Evolutionary conservation across 2,797 vertebrate species (phyloP), one percentile per base, ranked within the genome.

Genomic region (Halcyon smyrnensis): DNA sequence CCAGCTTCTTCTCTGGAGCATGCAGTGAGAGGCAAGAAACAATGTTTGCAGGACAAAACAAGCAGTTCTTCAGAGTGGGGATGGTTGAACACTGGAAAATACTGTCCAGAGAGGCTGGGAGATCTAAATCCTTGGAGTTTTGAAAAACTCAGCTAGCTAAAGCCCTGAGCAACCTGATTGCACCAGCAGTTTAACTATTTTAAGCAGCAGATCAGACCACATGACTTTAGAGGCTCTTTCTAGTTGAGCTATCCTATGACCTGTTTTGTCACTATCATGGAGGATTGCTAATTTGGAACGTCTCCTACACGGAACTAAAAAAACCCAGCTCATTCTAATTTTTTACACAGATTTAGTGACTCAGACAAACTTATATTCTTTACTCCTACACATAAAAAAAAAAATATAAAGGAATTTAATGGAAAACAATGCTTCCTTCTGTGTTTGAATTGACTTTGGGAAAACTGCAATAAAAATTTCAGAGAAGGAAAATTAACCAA

Each of bases 311-410:
- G 54, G 15, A 43, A 30, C 37, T 7, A 10, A 12, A 51, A 39
- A 2, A 0, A 0, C 5, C 12, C 18, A 63, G 9, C 4, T 34
- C 25, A 34, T 67, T 39, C 2, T 62, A 2, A 8, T 20, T 85
- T 69, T 85, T 63, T 24, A 14, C 5, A 6, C 5, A 1, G 18
- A 11, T 90, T 54, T 63, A 43, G 18, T 19, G 67, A 15, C 36
- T 76, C 10, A 14, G 41, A 20, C 9, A 20, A 9, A 34, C 36
- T 64, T 90, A 6, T 37, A 3, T 59, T 69, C 23, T 65, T 69
- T n/a, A 20, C 4, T 77, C 8, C 11, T 2, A 32, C 63, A 62
- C 6, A 21, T 18, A 11, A 24, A 50, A 36, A 50, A 36, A 41
- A n/a, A 11, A 51, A 24, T 11, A 25, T 41, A 32, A 16, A 30